Base-by-base conservation (phyloP, 2,113 vertebrate species). In the Thamnophis sirtalis region DNA sequence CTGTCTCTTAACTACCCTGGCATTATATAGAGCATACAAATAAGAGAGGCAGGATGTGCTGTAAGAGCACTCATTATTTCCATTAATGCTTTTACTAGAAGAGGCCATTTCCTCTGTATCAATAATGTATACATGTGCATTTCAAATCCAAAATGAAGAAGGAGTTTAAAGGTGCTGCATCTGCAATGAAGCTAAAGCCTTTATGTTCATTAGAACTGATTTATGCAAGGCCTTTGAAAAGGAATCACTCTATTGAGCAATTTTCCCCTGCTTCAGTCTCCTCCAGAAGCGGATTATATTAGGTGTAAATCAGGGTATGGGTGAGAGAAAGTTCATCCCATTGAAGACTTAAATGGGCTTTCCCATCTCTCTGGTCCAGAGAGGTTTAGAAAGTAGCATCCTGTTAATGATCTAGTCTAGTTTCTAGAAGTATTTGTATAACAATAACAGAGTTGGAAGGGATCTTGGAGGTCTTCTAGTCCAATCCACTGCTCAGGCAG, bases 71-170 rank as follows among this genome's bases (percentile, higher is more conserved):
- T 96, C 85, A 68, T 92, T 92, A 48, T 96, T 85, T 63, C 96
- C 95, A 95, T 96, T 96, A 97, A 92, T 92, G 91, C 93, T 96
- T 93, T 96, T 97, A 95, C 91, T 93, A 96, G 94, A 96, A 94
- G 93, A 96, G 95, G 95, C 93, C 90, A 95, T 96, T 96, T 96
- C 91, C 87, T 95, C 26, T 49, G 56, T 94, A 96, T 97, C 96
- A 96, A 96, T 97, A 96, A 97, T 97, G 96, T 94, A 97, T 96
- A 93, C 56, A 7, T 63, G 92, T 95, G 0, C 95, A 92, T 95
- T 96, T 92, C 91, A 17, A 95, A 95, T 96, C 94, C 63, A 93
- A 91, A 88, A 15, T 88, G 96, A 95, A 48, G 94, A 95, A 9
- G 93, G 90, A 60, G 94, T 94, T 96, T 95, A 95, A 96, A 97